Evolutionary conservation across 2,113 vertebrate species (phyloP), one percentile per base, ranked within the genome.

Genomic region (Etia nguti): DNA sequence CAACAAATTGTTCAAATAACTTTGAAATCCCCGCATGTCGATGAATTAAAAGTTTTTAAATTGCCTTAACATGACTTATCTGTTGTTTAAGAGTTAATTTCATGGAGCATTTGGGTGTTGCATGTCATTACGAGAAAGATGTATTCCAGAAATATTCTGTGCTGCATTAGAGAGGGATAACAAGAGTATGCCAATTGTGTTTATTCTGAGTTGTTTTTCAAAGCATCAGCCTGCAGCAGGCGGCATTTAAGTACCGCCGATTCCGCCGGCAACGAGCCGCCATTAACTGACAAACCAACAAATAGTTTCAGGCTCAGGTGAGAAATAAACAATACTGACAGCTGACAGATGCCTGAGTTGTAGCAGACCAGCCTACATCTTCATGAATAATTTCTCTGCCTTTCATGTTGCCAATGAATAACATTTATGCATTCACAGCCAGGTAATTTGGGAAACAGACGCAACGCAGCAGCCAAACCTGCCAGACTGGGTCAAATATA

Each of bases 271-370:
- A 90, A 87, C 6, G 22, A 84, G 81, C 88, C 70, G 41, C 86
- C 87, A 91, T 92, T 93, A 91, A 83, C 82, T 89, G 90, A 93
- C 92, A 93, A 90, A 91, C 88, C 91, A 83, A 88, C 91, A 91
- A 93, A 94, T 90, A 86, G 82, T 94, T 93, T 88, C 62, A 89
- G 90, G 92, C 90, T 87, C 54, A 93, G 87, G 89, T 93, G 93
- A 92, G 89, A 85, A 91, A 95, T 93, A 92, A 94, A 95, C 92
- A 93, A 89, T 86, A 88, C 79, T 92, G 94, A 93, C 94, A 94
- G 90, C 86, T 93, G 94, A 95, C 94, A 94, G 94, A 93, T 95
- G 94, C 81, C 65, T 70, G 86, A 79, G 84, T 86, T 88, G 91
- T 80, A 80, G 52, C 82, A 88, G 85, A 70, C 68, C 10, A 38